Evolutionary conservation across 1,140 invertebrate species (phyloP).

Genomic region (Ctenoplectra terminalis): DNA sequence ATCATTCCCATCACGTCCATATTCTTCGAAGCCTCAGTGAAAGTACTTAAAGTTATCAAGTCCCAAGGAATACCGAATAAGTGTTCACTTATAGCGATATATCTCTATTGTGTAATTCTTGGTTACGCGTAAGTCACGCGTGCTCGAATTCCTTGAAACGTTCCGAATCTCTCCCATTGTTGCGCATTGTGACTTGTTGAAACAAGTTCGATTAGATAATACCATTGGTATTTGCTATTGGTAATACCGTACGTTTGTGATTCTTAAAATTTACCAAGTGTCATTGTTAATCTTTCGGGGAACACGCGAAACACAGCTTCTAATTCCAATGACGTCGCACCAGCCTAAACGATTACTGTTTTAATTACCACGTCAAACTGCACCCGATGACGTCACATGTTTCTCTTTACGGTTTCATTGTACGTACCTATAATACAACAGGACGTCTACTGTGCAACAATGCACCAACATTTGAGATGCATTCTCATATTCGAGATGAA

Average conservation of each 20-base stretch:
- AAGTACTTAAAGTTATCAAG: constrained; percentile 71
- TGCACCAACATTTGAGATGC: constrained; percentile 6
- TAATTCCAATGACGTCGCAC: not conserved
- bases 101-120: constrained; percentile 76
- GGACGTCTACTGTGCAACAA: constrained; percentile 24
- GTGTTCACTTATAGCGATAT: constrained; percentile 72
- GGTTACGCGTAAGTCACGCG: constrained; percentile 61
- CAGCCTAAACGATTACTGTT: not conserved
- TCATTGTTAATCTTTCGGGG: no score
- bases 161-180: not conserved
- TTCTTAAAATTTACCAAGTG: not conserved
- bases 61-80: constrained; percentile 75
- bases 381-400: constrained; percentile 29
- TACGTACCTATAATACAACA: not conserved
- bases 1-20: constrained; percentile 74
- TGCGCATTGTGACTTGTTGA: constrained; percentile 1
- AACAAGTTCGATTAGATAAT: constrained; percentile 42
- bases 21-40: constrained; percentile 72
- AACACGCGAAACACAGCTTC: not conserved
- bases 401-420: not conserved
- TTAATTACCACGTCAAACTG: not conserved
- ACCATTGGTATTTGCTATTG: not conserved
- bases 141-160: constrained; percentile 10
- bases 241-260: no score
- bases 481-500: constrained; percentile 30